Conservation (phyloP, 2,113 vertebrate genomes). For the Cyphomyrus plagiostoma region DNA sequence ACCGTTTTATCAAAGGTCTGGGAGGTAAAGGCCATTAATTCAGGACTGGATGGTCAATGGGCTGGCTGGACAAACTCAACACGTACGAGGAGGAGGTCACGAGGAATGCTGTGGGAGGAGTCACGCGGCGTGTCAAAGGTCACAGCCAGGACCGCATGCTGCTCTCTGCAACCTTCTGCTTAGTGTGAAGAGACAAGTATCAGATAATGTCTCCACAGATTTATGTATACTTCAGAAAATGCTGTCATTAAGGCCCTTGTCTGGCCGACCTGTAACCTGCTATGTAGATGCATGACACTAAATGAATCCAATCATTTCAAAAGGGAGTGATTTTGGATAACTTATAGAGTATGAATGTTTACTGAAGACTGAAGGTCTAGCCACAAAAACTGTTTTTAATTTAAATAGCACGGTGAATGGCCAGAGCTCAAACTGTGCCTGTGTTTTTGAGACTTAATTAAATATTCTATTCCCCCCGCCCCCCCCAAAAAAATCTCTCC, state of each 20-base stretch:
- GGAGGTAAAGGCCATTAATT: background rate
- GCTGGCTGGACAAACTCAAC: background rate
- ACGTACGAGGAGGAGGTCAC: background rate
- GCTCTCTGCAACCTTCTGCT: background rate
- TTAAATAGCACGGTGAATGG: background rate
- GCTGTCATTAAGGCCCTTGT: background rate
- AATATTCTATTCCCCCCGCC: background rate
- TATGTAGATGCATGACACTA: background rate
- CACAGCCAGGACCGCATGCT: background rate
- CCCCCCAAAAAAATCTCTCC: background rate
- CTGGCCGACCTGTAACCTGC: background rate
- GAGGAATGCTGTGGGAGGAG: background rate
- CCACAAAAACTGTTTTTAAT: background rate
- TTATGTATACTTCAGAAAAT: background rate
- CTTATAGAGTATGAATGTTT: background rate
- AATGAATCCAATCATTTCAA: background rate
- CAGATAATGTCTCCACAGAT: background rate
- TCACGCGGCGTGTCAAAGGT: background rate
- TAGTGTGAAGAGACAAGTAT: background rate
- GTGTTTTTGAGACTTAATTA: background rate
- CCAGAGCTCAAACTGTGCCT: background rate
- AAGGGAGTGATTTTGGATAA: background rate
- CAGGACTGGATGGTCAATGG: background rate
- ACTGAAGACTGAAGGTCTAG: background rate
- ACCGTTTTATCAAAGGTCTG: background rate